phyloP scores from a whole-genome alignment of 2,113 vertebrate genomes.

The Fulmarus glacialis region DNA sequence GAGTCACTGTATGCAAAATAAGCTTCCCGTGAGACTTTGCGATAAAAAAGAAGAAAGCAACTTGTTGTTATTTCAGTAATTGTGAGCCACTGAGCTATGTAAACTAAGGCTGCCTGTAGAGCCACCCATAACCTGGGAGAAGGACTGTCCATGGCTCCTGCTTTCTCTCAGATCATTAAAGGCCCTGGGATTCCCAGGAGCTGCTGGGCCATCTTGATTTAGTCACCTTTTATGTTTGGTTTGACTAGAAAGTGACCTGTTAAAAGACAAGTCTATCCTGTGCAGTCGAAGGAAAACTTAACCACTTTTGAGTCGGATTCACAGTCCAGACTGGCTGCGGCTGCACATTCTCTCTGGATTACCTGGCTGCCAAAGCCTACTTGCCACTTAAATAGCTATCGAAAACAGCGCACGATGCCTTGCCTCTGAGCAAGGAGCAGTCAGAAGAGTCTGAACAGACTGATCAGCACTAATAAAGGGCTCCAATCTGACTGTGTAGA shows the following conservation, averaged over 20 bases:
- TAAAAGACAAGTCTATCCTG: not conserved
- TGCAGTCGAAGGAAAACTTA: not conserved
- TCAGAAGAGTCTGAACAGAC: not conserved
- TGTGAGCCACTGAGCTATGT: not conserved
- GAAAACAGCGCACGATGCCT: not conserved
- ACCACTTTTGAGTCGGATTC: not conserved
- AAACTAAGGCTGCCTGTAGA: not conserved
- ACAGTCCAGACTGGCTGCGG: not conserved
- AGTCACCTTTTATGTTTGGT: not conserved
- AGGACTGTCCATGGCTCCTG: not conserved
- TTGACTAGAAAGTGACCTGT: not conserved
- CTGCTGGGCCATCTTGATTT: not conserved
- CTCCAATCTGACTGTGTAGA: not conserved
- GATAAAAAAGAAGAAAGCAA: slow-evolving; percentile 51
- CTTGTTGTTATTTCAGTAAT: slow-evolving; percentile 51
- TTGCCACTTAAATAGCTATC: not conserved
- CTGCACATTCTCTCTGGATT: not conserved
- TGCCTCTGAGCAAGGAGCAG: not conserved
- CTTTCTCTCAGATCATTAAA: not conserved
- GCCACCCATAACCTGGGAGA: not conserved
- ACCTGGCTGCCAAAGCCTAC: not conserved
- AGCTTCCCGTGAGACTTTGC: slow-evolving; percentile 58
- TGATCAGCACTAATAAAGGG: not conserved
- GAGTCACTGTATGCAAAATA: slow-evolving; percentile 71
- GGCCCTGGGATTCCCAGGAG: not conserved